These are phyloP conservation scores for Crambe crambe DNA, from an alignment of 37 sponge, comb jelly and placozoan species.

Conservation along the genomic window DNA sequence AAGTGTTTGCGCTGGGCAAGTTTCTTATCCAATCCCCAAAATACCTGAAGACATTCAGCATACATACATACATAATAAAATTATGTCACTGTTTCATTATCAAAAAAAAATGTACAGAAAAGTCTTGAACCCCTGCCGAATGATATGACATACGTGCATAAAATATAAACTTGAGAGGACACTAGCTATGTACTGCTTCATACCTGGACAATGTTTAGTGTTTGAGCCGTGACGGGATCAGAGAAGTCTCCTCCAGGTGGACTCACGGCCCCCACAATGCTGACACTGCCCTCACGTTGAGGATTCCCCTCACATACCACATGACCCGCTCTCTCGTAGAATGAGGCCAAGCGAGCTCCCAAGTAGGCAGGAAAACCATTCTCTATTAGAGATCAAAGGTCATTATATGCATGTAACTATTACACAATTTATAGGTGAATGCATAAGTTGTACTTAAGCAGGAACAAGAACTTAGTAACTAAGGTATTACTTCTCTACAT, in stretches of 20 bases:
- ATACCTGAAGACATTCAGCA: conserved; percentile 67
- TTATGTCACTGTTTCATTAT: not conserved
- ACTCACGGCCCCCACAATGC: conserved; percentile 97
- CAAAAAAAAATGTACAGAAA: not conserved
- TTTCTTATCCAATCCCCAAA: conserved; percentile 99
- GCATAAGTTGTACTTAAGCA: too few species aligned
- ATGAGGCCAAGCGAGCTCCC: conserved; percentile 97
- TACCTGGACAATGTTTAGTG: conserved; percentile 94
- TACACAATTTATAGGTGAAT: too few species aligned
- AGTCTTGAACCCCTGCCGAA: too few species aligned
- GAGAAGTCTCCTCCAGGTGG: conserved; percentile 99
- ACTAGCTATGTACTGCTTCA: too few species aligned
- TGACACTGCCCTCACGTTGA: conserved; percentile 94
- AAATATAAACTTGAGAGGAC: too few species aligned
- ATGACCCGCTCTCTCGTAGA: conserved; percentile 99
- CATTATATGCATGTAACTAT: too few species aligned
- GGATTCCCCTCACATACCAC: conserved; percentile 93
- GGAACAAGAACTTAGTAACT: too few species aligned
- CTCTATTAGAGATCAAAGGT: too few species aligned
- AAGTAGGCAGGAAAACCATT: conserved; percentile 99
- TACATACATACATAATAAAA: not conserved
- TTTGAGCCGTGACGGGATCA: conserved; percentile 98
- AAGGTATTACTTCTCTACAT: too few species aligned
- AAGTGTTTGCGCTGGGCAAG: conserved; percentile 98
- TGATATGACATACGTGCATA: too few species aligned